phyloP scores from a whole-genome alignment of 2,797 vertebrate genomes.

The Megalops cyprinoides region DNA sequence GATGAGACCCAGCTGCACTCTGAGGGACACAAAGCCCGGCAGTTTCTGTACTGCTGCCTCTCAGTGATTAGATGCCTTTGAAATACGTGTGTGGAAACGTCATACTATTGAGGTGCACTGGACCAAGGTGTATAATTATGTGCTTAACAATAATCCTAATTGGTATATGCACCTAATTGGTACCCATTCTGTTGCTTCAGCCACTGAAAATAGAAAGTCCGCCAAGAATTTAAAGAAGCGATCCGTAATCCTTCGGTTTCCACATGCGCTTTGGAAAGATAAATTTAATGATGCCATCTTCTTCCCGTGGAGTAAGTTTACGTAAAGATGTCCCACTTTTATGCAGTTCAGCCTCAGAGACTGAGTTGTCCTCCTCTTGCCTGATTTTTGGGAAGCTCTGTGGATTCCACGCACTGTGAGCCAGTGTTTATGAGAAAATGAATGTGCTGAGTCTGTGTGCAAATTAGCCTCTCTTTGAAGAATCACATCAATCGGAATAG shows the following conservation, averaged over 20 bases:
- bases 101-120: conserved; percentile 25
- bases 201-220: conserved; percentile 33
- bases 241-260: background rate
- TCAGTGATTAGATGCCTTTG: background rate
- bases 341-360: background rate
- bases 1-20: background rate
- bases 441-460: background rate
- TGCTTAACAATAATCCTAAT: conserved; percentile 28
- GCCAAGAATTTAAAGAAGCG: conserved; percentile 13
- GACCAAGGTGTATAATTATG: conserved; percentile 26
- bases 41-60: background rate
- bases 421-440: background rate
- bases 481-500: conserved; percentile 24
- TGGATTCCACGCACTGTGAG: background rate
- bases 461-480: conserved; percentile 3
- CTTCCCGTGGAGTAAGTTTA: background rate
- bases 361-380: background rate
- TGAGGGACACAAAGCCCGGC: background rate
- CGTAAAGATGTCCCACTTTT: background rate
- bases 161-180: conserved; percentile 39
- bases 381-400: background rate
- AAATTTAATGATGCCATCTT: background rate
- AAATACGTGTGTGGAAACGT: conserved; percentile 4
- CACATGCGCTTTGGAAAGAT: background rate
- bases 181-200: conserved; percentile 6